phyloP scores from a whole-genome alignment of 2,113 vertebrate genomes.

The Marmota flaviventris region DNA sequence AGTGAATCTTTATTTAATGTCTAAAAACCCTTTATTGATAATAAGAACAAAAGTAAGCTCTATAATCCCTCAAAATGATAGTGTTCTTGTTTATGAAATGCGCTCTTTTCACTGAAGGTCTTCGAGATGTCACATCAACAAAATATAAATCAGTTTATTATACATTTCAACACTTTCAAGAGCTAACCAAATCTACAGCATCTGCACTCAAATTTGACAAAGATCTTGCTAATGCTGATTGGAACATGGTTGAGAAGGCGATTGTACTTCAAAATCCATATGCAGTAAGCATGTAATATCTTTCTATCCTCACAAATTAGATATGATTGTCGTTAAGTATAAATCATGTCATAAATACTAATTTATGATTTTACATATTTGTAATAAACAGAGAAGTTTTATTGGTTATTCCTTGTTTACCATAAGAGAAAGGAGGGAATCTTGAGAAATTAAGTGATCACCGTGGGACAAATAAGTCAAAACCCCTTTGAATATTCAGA shows the following conservation, averaged over 20 bases:
- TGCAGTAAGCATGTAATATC: slow-evolving; percentile 70
- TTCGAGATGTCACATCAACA: slow-evolving; percentile 83
- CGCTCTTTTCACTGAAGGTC: slow-evolving; percentile 77
- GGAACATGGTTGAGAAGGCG: slow-evolving; percentile 82
- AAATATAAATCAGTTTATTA: slow-evolving; percentile 85
- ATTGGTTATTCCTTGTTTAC: not conserved
- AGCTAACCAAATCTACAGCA: slow-evolving; percentile 77
- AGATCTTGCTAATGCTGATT: slow-evolving; percentile 86
- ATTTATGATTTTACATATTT: not conserved
- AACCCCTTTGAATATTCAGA: not conserved
- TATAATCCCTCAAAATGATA: not conserved
- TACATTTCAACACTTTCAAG: slow-evolving; percentile 84
- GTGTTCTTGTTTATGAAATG: not conserved
- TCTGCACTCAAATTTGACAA: slow-evolving; percentile 85
- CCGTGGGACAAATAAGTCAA: not conserved
- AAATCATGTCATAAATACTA: not conserved
- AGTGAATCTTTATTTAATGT: not conserved
- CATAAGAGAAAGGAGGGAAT: not conserved
- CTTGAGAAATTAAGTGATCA: slow-evolving; percentile 7
- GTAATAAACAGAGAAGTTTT: not conserved
- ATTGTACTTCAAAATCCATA: slow-evolving; percentile 83
- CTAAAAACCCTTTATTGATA: not conserved
- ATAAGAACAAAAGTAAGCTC: not conserved
- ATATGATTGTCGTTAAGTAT: not conserved
- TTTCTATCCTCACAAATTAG: slow-evolving; percentile 26